Percentiles rank a stretch among this genome's conserved stretches.
Conservation (phyloP, 37 sponge, comb jelly and placozoan genomes). For the Cladorhizidae sp. region DNA sequence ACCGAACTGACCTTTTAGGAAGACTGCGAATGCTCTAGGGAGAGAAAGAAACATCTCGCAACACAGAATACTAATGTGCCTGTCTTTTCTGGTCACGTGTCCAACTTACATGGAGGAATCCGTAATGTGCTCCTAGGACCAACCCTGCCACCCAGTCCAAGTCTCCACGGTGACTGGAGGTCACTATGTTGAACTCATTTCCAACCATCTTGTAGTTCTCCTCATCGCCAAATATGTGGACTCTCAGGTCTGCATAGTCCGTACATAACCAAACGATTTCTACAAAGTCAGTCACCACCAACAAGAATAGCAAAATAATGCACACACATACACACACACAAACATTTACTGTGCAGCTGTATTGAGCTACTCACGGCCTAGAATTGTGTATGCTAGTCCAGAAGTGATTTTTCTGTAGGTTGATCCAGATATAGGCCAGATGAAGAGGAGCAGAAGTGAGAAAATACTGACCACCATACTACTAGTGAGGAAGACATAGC, state of each 20-base stretch:
- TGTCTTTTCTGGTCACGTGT: too few relatives aligned
- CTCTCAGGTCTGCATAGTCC: slow-evolving; percentile 58
- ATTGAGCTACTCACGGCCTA: slow-evolving; percentile 62
- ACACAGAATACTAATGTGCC: neutral
- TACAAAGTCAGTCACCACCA: neutral
- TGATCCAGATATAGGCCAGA: slow-evolving; percentile 49
- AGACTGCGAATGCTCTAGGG: slow-evolving; percentile 46
- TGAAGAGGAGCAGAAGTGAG: slow-evolving; percentile 17
- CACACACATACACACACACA: too few relatives aligned
- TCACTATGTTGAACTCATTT: slow-evolving; percentile 64
- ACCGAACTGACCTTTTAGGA: slow-evolving; percentile 55
- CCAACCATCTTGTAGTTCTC: slow-evolving; percentile 26
- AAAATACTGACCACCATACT: slow-evolving; percentile 6
- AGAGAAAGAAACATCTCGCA: neutral
- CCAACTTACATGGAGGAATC: slow-evolving; percentile 37
- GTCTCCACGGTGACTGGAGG: slow-evolving; percentile 92
- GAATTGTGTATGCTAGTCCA: slow-evolving; percentile 20
- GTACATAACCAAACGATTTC: slow-evolving; percentile 53
- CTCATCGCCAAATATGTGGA: slow-evolving; percentile 41
- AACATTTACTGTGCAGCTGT: neutral
- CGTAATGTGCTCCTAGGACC: slow-evolving; percentile 5
- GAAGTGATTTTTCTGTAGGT: slow-evolving; percentile 35
- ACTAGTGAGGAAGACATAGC: slow-evolving; percentile 48
- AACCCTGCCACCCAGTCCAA: slow-evolving; percentile 92
- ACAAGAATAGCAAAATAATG: neutral